These are phyloP conservation scores for Rhodeus uyekii DNA, from an alignment of 2,797 vertebrate species.

Conservation along the genomic window DNA sequence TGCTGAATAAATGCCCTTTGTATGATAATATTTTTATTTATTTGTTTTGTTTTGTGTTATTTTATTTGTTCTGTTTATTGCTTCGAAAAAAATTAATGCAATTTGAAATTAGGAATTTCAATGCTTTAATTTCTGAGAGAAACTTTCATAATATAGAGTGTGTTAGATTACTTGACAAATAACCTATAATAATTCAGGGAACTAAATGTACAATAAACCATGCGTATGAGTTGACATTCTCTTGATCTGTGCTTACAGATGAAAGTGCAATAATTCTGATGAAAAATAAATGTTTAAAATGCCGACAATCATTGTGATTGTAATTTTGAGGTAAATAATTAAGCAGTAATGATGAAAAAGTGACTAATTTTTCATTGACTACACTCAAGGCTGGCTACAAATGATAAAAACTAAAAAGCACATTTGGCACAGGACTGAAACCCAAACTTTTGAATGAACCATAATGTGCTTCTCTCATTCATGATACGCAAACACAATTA, in stretches of 20 bases:
- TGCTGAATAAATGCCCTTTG: too few species aligned
- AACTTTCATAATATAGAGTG: background rate
- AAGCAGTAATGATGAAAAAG: too few species aligned
- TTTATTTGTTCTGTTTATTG: too few species aligned
- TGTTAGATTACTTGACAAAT: background rate
- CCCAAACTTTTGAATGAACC: background rate
- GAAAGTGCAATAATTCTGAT: background rate
- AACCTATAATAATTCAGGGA: background rate
- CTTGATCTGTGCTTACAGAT: background rate
- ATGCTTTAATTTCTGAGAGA: background rate
- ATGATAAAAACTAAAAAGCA: background rate
- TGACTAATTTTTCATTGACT: background rate
- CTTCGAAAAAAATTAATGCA: background rate
- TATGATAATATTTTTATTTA: too few species aligned
- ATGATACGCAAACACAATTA: background rate
- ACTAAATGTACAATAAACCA: background rate
- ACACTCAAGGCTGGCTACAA: background rate
- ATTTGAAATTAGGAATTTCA: background rate
- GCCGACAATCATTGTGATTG: background rate
- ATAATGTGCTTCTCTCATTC: background rate
- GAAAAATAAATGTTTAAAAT: background rate
- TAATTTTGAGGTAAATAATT: background rate
- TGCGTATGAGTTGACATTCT: background rate
- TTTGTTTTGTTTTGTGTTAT: too few species aligned
- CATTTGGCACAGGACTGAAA: background rate